These are phyloP conservation scores for Physocephala rufipes DNA, from an alignment of 2,888 invertebrate genomes.

Conservation along the genomic window DNA sequence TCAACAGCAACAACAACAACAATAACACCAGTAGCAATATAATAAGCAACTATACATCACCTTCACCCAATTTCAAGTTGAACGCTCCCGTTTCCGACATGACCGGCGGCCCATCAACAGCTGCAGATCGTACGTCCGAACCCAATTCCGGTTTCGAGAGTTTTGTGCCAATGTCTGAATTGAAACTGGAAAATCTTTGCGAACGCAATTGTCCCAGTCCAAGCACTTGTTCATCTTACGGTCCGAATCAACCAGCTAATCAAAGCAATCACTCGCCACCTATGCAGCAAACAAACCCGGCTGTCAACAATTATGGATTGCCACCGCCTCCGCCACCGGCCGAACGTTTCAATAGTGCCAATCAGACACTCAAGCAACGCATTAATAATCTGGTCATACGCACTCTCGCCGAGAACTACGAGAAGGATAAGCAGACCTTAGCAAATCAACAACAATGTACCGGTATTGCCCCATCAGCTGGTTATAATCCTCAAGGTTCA, in stretches of 20 bases:
- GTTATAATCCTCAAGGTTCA: conserved; percentile 51
- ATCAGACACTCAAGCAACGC: conserved; percentile 86
- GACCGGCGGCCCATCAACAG: conserved; percentile 45
- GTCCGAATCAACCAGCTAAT: conserved; percentile 44
- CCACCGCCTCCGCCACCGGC: conserved; percentile 46
- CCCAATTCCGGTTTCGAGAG: conserved; percentile 65
- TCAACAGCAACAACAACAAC: conserved; percentile 47
- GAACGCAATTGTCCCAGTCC: conserved; percentile 67
- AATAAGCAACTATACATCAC: conserved; percentile 49
- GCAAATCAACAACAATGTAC: conserved; percentile 52
- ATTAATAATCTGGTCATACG: conserved; percentile 89
- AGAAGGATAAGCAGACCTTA: conserved; percentile 64
- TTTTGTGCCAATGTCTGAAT: conserved; percentile 60
- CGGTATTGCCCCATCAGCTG: conserved; percentile 32
- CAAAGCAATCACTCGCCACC: conserved; percentile 16
- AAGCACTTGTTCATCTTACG: conserved; percentile 70
- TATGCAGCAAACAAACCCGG: conserved; percentile 27
- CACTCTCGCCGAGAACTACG: conserved; percentile 87
- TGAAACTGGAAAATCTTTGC: conserved; percentile 65
- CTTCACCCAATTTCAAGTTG: conserved; percentile 63
- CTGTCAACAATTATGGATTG: conserved; percentile 30
- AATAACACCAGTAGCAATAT: conserved; percentile 50
- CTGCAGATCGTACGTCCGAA: conserved; percentile 57
- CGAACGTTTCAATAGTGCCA: conserved; percentile 65
- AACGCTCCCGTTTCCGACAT: conserved; percentile 65